phyloP scores from a whole-genome alignment of 2,888 invertebrate genomes.

The Melanostoma mellinum region DNA sequence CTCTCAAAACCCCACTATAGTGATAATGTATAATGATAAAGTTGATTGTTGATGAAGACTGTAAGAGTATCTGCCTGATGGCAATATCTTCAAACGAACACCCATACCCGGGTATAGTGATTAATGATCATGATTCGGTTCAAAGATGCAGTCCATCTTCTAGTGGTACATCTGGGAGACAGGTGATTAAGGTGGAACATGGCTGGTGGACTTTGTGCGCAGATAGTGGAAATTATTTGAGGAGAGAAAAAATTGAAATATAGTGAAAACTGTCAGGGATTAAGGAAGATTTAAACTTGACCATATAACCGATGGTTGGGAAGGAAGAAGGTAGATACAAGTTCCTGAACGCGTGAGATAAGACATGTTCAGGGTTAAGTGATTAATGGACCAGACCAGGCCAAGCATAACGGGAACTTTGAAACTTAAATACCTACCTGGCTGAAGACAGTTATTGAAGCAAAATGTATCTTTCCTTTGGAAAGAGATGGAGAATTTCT shows the following conservation, averaged over 20 bases:
- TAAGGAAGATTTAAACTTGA: constrained; percentile 50
- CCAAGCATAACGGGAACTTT: background rate
- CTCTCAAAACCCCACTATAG: background rate
- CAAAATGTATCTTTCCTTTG: too few relatives aligned
- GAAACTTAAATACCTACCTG: too few relatives aligned
- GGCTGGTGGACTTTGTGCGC: constrained; percentile 36
- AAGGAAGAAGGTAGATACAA: background rate
- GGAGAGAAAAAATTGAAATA: constrained; percentile 51
- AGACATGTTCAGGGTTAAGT: constrained; percentile 9
- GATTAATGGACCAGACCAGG: constrained; percentile 52
- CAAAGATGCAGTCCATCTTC: constrained; percentile 54
- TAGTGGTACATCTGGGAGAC: constrained; percentile 36
- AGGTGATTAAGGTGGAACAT: constrained; percentile 61
- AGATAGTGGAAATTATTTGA: constrained; percentile 39
- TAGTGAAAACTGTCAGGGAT: constrained; percentile 53
- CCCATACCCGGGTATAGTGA: constrained; percentile 37
- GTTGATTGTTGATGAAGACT: constrained; percentile 40
- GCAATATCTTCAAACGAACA: constrained; percentile 4
- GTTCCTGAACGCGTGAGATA: constrained; percentile 31
- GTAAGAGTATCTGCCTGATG: background rate
- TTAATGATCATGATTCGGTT: constrained; percentile 61
- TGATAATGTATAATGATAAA: constrained; percentile 27
- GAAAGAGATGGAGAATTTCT: too few relatives aligned
- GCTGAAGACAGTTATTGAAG: too few relatives aligned
- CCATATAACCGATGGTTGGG: background rate